These are phyloP conservation scores for Xylocopa sonorina DNA, from an alignment of 1,140 invertebrate genomes.

Conservation along the genomic window DNA sequence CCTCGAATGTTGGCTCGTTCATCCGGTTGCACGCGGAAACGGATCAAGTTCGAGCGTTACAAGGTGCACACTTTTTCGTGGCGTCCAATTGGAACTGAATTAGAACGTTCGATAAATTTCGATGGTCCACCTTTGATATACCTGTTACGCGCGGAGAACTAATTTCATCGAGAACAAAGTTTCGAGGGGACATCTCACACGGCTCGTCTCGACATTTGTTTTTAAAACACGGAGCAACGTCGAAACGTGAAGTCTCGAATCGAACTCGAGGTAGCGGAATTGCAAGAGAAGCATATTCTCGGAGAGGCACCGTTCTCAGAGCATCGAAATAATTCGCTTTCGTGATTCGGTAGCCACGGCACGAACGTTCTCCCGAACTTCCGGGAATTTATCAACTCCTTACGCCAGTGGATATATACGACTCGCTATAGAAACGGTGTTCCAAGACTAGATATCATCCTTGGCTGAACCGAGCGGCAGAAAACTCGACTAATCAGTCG, in stretches of 20 bases:
- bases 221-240: no score
- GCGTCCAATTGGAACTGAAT: no score
- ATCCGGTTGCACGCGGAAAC: neutral
- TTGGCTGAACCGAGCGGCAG: neutral
- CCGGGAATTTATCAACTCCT: constrained; percentile 24
- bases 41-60: neutral
- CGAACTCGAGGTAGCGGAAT: neutral
- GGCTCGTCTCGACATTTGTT: no score
- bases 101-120: no score
- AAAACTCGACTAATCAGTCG: constrained; percentile 12
- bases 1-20: neutral
- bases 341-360: constrained; percentile 7
- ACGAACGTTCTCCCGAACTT: neutral
- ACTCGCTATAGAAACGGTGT: neutral
- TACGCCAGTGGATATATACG: neutral
- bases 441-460: constrained; percentile 17
- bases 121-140: no score
- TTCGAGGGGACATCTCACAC: no score
- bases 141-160: no score
- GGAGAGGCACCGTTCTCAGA: neutral
- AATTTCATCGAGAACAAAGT: no score
- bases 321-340: constrained; percentile 12
- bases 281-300: neutral
- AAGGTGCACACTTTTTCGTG: no score
- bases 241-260: neutral